These are phyloP conservation scores for Trichopoda pennipes DNA, from an alignment of 2,888 invertebrate genomes.

Conservation along the genomic window DNA sequence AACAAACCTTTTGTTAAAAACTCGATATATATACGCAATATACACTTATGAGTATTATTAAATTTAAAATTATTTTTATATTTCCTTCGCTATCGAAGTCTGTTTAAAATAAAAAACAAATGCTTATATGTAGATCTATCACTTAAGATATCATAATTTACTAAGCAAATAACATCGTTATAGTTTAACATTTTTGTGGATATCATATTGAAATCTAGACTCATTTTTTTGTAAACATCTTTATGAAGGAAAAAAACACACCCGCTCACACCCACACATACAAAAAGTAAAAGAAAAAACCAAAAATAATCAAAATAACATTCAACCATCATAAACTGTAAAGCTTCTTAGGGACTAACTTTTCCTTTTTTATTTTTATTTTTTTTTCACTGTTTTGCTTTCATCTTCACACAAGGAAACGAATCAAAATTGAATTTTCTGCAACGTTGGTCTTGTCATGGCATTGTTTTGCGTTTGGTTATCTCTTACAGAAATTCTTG, in stretches of 20 bases:
- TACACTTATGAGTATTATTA: constrained; percentile 3
- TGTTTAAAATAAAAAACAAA: not conserved
- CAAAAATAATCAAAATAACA: constrained; percentile 43
- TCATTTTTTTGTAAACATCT: constrained; percentile 21
- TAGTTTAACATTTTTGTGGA: constrained; percentile 19
- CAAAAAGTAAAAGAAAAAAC: not conserved
- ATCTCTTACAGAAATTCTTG: constrained; percentile 3
- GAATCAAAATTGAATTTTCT: constrained; percentile 69
- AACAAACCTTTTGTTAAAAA: no score
- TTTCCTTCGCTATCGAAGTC: no score
- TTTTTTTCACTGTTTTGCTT: constrained; percentile 13
- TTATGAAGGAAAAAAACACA: not conserved
- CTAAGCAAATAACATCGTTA: not conserved
- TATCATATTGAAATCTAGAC: constrained; percentile 18
- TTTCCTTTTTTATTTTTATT: not conserved
- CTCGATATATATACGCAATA: not conserved
- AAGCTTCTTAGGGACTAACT: constrained; percentile 53
- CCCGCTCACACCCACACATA: no score
- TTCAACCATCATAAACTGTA: constrained; percentile 51
- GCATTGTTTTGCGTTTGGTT: constrained; percentile 60
- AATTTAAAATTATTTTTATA: not conserved
- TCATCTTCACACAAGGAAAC: constrained; percentile 38
- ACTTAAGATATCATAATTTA: not conserved
- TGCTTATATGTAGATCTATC: no score
- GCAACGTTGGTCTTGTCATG: constrained; percentile 66